These are phyloP conservation scores for Nesogale talazaci DNA, from an alignment of 2,113 vertebrate genomes.

Conservation along the genomic window DNA sequence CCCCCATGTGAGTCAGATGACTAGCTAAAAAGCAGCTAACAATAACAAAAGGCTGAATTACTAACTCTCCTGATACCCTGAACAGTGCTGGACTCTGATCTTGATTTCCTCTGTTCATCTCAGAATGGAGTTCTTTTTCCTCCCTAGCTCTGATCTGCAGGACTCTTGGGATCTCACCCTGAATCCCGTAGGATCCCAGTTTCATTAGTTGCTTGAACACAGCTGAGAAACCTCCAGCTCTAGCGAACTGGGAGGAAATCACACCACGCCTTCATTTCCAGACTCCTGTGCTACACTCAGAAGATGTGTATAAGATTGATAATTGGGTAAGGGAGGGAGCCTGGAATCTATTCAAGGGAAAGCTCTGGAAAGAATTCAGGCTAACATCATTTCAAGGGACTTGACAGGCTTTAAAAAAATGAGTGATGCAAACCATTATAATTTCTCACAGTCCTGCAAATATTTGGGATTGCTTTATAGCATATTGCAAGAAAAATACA, in stretches of 20 bases:
- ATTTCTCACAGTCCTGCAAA: constrained; percentile 13
- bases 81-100: not conserved
- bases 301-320: not conserved
- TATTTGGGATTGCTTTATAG: not conserved
- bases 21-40: not conserved
- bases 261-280: not conserved
- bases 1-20: not conserved
- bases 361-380: constrained; percentile 21
- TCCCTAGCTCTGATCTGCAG: not conserved
- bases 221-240: not conserved
- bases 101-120: not conserved
- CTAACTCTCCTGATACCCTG: not conserved
- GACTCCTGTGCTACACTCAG: not conserved
- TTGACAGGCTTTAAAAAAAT: not conserved
- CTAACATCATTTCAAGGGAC: not conserved
- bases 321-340: not conserved
- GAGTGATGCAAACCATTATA: not conserved
- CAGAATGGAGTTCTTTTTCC: not conserved
- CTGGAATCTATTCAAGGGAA: constrained; percentile 3
- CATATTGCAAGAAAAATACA: not conserved
- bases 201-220: not conserved
- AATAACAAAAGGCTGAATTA: not conserved
- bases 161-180: not conserved
- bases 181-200: not conserved
- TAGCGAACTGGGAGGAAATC: not conserved